phyloP scores from a whole-genome alignment of 2,113 vertebrate species.

The Anhinga rufa region DNA sequence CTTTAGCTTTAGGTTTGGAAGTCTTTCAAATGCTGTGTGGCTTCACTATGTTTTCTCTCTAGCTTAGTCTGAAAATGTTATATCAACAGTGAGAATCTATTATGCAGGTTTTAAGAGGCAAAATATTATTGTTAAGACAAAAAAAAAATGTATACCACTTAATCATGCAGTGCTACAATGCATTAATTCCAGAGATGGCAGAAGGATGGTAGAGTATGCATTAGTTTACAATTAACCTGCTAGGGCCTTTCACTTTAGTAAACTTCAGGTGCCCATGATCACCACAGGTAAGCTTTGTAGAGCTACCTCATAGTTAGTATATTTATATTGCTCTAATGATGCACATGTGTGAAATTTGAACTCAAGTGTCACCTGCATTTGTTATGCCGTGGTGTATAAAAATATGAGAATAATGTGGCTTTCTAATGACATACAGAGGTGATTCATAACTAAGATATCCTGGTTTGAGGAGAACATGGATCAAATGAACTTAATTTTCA shows the following conservation, averaged over 20 bases:
- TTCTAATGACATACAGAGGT: neutral
- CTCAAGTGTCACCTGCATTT: neutral
- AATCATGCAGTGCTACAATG: neutral
- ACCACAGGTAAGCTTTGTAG: neutral
- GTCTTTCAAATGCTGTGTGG: neutral
- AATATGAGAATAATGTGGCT: neutral
- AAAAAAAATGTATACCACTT: neutral
- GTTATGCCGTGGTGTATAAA: neutral
- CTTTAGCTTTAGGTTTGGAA: neutral
- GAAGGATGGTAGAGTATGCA: neutral
- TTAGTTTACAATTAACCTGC: neutral
- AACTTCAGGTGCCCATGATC: neutral
- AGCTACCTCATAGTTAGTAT: neutral
- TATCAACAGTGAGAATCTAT: neutral
- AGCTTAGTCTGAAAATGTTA: neutral
- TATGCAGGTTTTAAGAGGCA: neutral
- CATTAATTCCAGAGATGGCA: neutral
- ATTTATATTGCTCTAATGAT: neutral
- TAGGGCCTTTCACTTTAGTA: neutral
- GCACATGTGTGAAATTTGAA: neutral
- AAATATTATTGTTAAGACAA: neutral
- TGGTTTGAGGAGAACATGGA: neutral
- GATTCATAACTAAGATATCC: neutral
- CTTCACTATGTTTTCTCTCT: neutral
- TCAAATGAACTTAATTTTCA: neutral